Percentiles rank a stretch among this genome's conserved stretches.
phyloP scores from a whole-genome alignment of 2,888 invertebrate genomes.

The Tetragonisca angustula region DNA sequence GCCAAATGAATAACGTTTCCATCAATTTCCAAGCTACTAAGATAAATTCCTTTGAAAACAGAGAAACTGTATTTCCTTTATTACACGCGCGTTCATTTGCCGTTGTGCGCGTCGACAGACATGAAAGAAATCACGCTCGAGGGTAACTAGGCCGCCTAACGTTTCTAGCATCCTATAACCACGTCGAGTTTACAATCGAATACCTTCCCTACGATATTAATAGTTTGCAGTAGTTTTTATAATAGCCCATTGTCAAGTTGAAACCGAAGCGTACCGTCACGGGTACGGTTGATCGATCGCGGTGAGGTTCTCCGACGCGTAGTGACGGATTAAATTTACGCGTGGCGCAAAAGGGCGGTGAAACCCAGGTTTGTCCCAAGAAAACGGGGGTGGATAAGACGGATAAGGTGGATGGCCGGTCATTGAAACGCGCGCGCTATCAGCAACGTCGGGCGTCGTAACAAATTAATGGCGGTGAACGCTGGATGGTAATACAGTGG shows the following conservation, averaged over 20 bases:
- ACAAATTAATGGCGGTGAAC: constrained; percentile 40
- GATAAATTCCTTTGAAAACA: not conserved
- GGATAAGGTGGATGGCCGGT: not conserved
- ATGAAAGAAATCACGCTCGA: not conserved
- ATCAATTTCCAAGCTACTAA: not conserved
- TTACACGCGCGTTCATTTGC: not conserved
- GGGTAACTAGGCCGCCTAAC: not conserved
- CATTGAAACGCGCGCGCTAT: constrained; percentile 11
- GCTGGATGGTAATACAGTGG: not conserved
- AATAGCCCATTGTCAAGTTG: not conserved
- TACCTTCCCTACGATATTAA: not conserved
- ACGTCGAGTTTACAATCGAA: not conserved
- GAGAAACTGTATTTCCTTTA: not conserved
- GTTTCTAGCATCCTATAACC: not conserved
- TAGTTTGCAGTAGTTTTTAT: not conserved
- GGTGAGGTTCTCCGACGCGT: not conserved
- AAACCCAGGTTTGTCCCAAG: not conserved
- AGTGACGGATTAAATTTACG: not conserved
- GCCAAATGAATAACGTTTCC: not conserved
- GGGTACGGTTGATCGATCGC: not conserved
- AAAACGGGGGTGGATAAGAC: not conserved
- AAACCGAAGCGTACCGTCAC: too few relatives aligned
- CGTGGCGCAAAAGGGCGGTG: not conserved
- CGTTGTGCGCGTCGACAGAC: not conserved
- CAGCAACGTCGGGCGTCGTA: constrained; percentile 30